These are phyloP conservation scores for Acrobasis consociella DNA, from an alignment of 2,888 invertebrate genomes.

Conservation along the genomic window DNA sequence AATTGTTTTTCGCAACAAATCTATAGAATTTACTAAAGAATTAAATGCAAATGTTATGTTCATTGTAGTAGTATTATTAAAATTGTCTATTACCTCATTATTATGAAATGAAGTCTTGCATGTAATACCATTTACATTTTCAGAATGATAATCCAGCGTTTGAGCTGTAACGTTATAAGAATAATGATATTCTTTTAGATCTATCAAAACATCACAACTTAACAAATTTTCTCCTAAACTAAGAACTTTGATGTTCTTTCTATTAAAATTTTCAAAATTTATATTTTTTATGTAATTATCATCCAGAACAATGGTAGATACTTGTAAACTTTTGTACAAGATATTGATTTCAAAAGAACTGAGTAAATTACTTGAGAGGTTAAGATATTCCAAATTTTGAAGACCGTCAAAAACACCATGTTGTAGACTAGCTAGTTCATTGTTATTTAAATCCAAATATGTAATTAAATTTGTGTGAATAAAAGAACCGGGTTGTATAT, in stretches of 20 bases:
- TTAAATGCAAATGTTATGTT: conserved; percentile 26
- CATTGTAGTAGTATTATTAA: conserved; percentile 20
- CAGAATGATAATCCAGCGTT: conserved; percentile 34
- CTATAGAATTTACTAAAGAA: not conserved
- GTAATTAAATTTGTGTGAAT: conserved; percentile 28
- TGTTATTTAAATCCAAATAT: conserved; percentile 30
- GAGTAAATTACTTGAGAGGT: conserved; percentile 34
- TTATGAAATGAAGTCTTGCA: conserved; percentile 35
- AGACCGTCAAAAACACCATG: conserved; percentile 38
- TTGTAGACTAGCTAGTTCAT: conserved; percentile 32
- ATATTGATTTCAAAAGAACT: conserved; percentile 32
- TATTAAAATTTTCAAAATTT: conserved; percentile 29
- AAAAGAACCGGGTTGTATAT: conserved; percentile 39
- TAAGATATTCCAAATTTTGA: conserved; percentile 27
- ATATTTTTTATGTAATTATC: conserved; percentile 32
- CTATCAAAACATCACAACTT: conserved; percentile 32
- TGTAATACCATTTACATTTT: conserved; percentile 43
- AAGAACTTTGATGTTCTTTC: conserved; percentile 26
- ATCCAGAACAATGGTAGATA: conserved; percentile 31
- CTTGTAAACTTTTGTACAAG: conserved; percentile 25
- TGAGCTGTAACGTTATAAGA: conserved; percentile 31
- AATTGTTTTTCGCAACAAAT: conserved; percentile 14
- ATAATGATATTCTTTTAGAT: conserved; percentile 26
- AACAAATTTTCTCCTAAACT: conserved; percentile 37
- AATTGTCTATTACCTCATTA: conserved; percentile 21